Percentiles rank a stretch among this genome's conserved stretches.
Conservation (phyloP, 2,113 vertebrate species). For the Hypomesus transpacificus region DNA sequence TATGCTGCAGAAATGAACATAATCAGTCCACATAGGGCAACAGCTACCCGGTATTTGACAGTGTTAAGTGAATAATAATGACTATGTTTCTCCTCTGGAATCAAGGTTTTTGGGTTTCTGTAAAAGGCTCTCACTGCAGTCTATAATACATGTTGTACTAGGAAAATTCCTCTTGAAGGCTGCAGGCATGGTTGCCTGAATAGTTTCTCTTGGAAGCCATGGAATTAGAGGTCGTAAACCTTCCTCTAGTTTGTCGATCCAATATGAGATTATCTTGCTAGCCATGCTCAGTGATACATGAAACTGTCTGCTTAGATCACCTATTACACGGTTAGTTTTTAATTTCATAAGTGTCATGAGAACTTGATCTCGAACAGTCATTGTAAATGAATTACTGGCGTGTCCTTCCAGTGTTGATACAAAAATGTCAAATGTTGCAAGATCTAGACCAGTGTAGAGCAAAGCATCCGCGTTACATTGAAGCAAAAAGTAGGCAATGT, state of each 20-base stretch:
- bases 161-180: slow-evolving; percentile 7
- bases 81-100: slow-evolving; percentile 18
- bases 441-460: no score
- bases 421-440: no score
- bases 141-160: slow-evolving; percentile 7
- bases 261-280: background rate
- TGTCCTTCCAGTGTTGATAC: no score
- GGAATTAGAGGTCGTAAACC: slow-evolving; percentile 2
- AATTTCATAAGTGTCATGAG: background rate
- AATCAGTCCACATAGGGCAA: slow-evolving; percentile 16
- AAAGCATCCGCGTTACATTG: no score
- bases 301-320: slow-evolving; percentile 4
- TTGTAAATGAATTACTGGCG: no score
- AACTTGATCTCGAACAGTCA: no score
- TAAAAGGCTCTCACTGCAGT: slow-evolving; percentile 18
- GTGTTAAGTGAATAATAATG: slow-evolving; percentile 26
- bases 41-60: slow-evolving; percentile 18
- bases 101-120: slow-evolving; percentile 19
- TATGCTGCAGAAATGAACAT: slow-evolving; percentile 13
- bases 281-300: no score
- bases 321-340: background rate
- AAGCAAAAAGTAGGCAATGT: no score
- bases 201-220: slow-evolving; percentile 22
- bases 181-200: slow-evolving; percentile 18
- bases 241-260: slow-evolving; percentile 10